Evolutionary conservation across 1,140 invertebrate genomes (phyloP).

Genomic region (Varroa destructor): DNA sequence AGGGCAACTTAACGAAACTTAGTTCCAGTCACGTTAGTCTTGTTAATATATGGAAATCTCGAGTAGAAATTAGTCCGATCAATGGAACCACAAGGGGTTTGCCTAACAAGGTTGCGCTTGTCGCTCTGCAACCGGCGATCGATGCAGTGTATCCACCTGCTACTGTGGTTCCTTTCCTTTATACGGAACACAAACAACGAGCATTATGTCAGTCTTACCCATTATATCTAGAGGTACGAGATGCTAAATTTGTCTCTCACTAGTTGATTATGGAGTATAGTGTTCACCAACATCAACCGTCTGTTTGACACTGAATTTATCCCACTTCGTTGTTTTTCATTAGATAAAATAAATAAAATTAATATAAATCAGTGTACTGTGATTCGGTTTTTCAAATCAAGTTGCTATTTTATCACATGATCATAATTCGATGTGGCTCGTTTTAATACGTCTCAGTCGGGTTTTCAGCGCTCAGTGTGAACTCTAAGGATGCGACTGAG

Average conservation of each 20-base stretch:
- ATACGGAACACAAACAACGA: background rate
- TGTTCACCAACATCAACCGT: no score
- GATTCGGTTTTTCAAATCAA: background rate
- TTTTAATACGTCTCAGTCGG: background rate
- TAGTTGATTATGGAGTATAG: no score
- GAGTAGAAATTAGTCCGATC: background rate
- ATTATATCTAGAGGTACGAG: background rate
- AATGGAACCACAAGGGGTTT: background rate
- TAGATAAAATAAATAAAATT: no score
- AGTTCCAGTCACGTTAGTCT: no score
- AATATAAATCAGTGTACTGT: background rate
- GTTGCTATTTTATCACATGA: background rate
- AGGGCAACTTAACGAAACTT: no score
- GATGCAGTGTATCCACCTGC: background rate
- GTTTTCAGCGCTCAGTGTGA: background rate
- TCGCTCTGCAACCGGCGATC: background rate
- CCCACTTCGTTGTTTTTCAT: no score
- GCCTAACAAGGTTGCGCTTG: background rate
- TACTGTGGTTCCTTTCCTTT: background rate
- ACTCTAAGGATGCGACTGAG: background rate
- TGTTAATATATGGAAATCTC: background rate
- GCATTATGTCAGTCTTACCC: constrained; percentile 3
- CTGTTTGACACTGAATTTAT: no score
- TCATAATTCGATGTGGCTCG: background rate
- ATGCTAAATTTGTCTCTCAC: no score